These are phyloP conservation scores for Limanda limanda DNA, from an alignment of 2,113 vertebrate species.

Conservation along the genomic window DNA sequence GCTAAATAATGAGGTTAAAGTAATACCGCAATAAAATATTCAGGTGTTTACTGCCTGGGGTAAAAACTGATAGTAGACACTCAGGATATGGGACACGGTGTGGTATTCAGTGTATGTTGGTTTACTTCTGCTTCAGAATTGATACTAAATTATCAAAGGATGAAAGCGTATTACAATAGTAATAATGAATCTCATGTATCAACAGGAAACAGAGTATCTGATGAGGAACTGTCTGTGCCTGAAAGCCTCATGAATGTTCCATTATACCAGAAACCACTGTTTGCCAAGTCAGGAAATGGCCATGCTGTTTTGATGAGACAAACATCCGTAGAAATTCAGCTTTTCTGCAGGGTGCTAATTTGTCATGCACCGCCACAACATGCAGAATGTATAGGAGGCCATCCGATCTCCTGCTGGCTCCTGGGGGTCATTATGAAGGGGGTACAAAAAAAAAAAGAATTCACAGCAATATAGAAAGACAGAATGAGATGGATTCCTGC, in stretches of 20 bases:
- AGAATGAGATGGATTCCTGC: constrained; percentile 80
- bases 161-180: constrained; percentile 7
- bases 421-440: constrained; percentile 69
- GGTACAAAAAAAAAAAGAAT: constrained; percentile 46
- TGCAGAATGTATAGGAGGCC: constrained; percentile 60
- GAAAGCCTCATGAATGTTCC: constrained; percentile 56
- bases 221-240: constrained; percentile 60
- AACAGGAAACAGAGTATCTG: constrained; percentile 37
- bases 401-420: constrained; percentile 64
- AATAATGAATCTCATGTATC: constrained; percentile 41
- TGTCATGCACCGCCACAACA: constrained; percentile 78
- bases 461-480: constrained; percentile 70
- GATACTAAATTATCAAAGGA: constrained; percentile 23
- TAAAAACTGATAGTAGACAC: constrained; percentile 34
- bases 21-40: constrained; percentile 37
- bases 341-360: constrained; percentile 80
- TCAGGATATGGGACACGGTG: constrained; percentile 11
- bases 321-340: constrained; percentile 73
- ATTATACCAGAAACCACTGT: constrained; percentile 59
- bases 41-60: constrained; percentile 30
- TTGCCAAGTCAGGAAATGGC: constrained; percentile 77
- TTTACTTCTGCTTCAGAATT: constrained; percentile 35
- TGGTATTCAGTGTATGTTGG: constrained; percentile 6
- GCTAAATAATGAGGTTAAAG: constrained; percentile 31
- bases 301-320: constrained; percentile 78